phyloP scores from a whole-genome alignment of 2,113 vertebrate species.

The Columba livia region DNA sequence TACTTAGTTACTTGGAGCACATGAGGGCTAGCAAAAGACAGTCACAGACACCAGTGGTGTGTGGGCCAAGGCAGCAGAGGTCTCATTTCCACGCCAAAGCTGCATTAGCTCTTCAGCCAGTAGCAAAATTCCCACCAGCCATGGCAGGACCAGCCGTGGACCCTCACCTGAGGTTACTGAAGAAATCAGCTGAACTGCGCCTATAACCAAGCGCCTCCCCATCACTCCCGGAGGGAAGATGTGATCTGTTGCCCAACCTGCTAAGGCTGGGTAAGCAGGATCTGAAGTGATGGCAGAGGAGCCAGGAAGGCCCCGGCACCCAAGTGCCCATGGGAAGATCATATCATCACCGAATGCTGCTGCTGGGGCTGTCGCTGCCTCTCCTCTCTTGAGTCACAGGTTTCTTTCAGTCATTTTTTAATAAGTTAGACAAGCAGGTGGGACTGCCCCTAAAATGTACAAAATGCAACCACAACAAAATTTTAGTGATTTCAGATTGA shows the following conservation, averaged over 20 bases:
- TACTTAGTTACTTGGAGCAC: neutral
- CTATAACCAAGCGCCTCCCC: neutral
- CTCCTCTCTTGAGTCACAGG: neutral
- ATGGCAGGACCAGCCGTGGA: neutral
- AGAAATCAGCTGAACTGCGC: neutral
- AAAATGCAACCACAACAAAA: neutral
- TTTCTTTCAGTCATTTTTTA: neutral
- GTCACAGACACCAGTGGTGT: neutral
- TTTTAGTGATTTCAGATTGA: neutral
- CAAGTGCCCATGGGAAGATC: neutral
- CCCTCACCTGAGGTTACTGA: neutral
- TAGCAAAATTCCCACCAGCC: neutral
- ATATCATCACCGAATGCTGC: neutral
- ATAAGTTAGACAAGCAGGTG: neutral
- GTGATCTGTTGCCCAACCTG: neutral
- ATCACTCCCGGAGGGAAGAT: neutral
- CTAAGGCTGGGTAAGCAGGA: neutral
- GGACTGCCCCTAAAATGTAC: neutral
- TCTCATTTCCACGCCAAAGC: neutral
- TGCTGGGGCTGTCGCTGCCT: neutral
- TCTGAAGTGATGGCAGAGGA: neutral
- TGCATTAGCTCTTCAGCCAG: neutral
- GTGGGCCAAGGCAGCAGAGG: neutral
- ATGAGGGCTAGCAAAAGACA: neutral
- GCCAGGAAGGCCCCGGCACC: neutral